A percentile compares a stretch with the other conserved stretches of the same genome.
These are phyloP conservation scores for Spongia lamella DNA, from an alignment of 37 sponge, comb jelly and placozoan species.

Conservation along the genomic window DNA sequence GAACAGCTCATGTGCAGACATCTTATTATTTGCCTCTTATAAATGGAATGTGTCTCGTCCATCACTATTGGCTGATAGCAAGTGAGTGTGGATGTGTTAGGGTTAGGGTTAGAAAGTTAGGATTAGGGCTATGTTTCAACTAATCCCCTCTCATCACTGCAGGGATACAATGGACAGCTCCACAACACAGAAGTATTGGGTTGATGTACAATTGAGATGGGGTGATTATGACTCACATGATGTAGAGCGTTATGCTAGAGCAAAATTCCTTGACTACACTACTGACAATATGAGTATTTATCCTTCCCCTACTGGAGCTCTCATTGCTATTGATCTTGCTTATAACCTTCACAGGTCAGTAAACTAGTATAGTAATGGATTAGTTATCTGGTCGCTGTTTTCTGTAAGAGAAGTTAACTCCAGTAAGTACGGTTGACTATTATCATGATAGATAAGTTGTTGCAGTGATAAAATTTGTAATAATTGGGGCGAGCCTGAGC, in stretches of 20 bases:
- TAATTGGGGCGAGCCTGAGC: no score
- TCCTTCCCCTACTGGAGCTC: conserved; percentile 96
- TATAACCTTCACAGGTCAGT: conserved; percentile 90
- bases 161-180: conserved; percentile 96
- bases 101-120: no score
- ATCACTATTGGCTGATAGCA: conserved; percentile 97
- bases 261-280: conserved; percentile 99
- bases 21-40: conserved; percentile 96
- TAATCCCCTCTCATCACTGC: no score
- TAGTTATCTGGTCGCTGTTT: no score
- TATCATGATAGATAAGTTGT: no score
- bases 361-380: no score
- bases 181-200: conserved; percentile 99
- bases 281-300: conserved; percentile 99
- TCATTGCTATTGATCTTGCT: conserved; percentile 94
- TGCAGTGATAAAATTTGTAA: no score
- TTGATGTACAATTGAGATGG: conserved; percentile 98
- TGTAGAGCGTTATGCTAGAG: conserved; percentile 92
- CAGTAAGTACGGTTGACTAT: no score
- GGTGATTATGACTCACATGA: conserved; percentile 99
- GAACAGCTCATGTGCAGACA: conserved; percentile 99
- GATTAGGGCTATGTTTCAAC: no score
- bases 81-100: no score
- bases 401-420: no score
- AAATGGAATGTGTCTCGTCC: conserved; percentile 98